These are phyloP conservation scores for Drosophila pachea DNA, from an alignment of 1,140 invertebrate genomes.

Conservation along the genomic window DNA sequence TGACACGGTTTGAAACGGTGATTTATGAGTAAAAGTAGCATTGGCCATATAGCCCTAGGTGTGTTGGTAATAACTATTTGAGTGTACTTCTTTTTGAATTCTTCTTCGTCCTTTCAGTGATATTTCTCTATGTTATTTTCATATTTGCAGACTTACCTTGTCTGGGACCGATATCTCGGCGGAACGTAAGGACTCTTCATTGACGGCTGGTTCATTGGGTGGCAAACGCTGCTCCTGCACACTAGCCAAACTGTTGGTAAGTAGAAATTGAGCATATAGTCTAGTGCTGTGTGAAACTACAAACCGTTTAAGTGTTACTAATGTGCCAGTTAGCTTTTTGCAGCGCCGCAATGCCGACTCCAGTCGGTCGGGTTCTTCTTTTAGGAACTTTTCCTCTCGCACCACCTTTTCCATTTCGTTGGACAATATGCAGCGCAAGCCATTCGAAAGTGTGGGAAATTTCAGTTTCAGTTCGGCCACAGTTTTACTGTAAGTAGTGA, in stretches of 20 bases:
- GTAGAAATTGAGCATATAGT: conserved; percentile 4
- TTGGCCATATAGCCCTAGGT: conserved; percentile 36
- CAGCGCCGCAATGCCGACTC: conserved; percentile 94
- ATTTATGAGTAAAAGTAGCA: conserved; percentile 51
- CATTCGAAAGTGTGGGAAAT: conserved; percentile 93
- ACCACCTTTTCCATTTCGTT: conserved; percentile 97
- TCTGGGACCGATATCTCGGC: conserved; percentile 83
- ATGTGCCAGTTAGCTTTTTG: conserved; percentile 96
- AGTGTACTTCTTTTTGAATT: conserved; percentile 18
- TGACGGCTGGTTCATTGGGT: conserved; percentile 81
- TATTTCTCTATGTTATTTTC: background rate
- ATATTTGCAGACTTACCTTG: conserved; percentile 81
- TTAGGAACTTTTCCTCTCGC: conserved; percentile 96
- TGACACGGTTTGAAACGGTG: conserved; percentile 49
- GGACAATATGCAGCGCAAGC: conserved; percentile 91
- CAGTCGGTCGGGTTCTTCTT: conserved; percentile 95
- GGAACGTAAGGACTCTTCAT: conserved; percentile 84
- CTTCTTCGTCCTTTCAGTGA: conserved; percentile 19
- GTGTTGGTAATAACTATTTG: conserved; percentile 23
- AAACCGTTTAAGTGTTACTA: conserved; percentile 97
- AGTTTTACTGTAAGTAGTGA: conserved; percentile 86
- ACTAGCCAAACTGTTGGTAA: conserved; percentile 88
- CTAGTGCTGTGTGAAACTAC: conserved; percentile 2
- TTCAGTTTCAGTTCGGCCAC: conserved; percentile 95
- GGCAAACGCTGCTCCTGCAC: conserved; percentile 95